Evolutionary conservation across 1,140 invertebrate species (phyloP).

Genomic region (Macrocentrus cingulum): DNA sequence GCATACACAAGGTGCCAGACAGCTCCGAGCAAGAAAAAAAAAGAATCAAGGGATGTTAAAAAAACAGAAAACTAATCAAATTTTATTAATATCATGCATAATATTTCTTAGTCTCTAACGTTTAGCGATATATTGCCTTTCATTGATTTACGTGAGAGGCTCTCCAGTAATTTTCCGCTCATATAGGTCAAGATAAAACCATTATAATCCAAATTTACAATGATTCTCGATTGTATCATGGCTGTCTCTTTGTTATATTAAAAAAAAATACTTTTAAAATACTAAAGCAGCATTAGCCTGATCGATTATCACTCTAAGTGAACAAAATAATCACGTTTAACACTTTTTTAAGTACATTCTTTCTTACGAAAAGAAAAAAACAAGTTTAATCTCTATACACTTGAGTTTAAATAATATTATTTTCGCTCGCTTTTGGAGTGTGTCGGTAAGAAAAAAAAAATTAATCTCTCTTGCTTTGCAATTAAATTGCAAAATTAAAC

Average conservation of each 20-base stretch:
- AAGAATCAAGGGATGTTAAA: neutral
- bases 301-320: too few relatives aligned
- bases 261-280: too few relatives aligned
- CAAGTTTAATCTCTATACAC: neutral
- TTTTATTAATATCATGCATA: slow-evolving; percentile 6
- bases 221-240: too few relatives aligned
- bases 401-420: neutral
- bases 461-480: slow-evolving; percentile 7
- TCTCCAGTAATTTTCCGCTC: too few relatives aligned
- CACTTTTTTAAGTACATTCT: too few relatives aligned
- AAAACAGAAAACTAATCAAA: slow-evolving; percentile 12
- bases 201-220: too few relatives aligned
- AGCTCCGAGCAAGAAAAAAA: neutral
- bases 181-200: too few relatives aligned
- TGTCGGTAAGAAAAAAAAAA: neutral
- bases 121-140: slow-evolving; percentile 6
- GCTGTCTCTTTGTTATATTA: too few relatives aligned
- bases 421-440: too few relatives aligned
- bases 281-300: too few relatives aligned
- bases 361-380: too few relatives aligned
- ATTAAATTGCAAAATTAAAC: neutral
- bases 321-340: too few relatives aligned
- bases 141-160: neutral
- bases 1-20: neutral
- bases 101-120: slow-evolving; percentile 1